phyloP scores from a whole-genome alignment of 2,113 vertebrate genomes.

The Gasterosteus nipponicus region DNA sequence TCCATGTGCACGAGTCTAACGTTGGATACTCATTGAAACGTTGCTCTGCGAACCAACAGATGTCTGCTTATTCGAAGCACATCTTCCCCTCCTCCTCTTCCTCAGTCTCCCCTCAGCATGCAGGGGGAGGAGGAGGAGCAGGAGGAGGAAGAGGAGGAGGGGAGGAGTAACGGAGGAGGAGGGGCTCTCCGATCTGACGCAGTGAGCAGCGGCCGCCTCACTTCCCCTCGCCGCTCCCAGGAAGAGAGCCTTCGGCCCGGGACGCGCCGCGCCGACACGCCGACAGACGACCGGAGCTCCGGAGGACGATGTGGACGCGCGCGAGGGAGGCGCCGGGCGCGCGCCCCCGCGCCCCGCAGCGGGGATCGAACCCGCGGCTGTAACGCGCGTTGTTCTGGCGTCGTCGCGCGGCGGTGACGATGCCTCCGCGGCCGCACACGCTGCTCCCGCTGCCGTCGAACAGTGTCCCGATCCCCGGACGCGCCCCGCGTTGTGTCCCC shows the following conservation, averaged over 20 bases:
- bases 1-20: no score
- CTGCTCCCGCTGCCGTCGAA: constrained; percentile 48
- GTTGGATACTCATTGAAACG: no score
- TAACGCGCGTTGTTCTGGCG: constrained; percentile 27
- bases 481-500: constrained; percentile 9
- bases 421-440: constrained; percentile 63
- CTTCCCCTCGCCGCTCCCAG: constrained; percentile 44
- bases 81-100: not conserved
- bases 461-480: constrained; percentile 24
- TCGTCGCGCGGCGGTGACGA: constrained; percentile 71
- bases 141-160: constrained; percentile 34
- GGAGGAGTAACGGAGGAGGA: constrained; percentile 40
- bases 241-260: constrained; percentile 32
- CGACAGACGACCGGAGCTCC: not conserved
- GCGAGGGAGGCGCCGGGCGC: constrained; percentile 18
- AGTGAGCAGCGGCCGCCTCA: constrained; percentile 58
- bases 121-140: constrained; percentile 20
- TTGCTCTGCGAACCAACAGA: no score
- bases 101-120: not conserved
- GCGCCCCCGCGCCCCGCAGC: constrained; percentile 4
- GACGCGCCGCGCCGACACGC: constrained; percentile 1
- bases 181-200: constrained; percentile 71
- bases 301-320: constrained; percentile 23
- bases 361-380: constrained; percentile 16
- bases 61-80: not conserved